Percentiles rank a stretch among this genome's conserved stretches.
Conservation (phyloP, 2,888 invertebrate genomes). For the Eupithecia subfuscata region DNA sequence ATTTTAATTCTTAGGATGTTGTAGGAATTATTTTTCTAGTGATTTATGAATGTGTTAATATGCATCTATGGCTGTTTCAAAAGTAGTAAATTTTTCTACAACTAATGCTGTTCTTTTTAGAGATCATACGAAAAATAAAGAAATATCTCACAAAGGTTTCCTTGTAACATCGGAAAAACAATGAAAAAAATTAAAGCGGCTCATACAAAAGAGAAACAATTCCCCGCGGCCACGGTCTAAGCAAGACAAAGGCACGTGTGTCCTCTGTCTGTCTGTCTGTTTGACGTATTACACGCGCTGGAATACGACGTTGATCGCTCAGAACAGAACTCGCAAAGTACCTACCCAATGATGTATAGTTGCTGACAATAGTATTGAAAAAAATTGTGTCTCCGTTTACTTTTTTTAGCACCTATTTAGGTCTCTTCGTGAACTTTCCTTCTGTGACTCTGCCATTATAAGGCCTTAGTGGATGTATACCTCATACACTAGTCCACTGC, state of each 20-base stretch:
- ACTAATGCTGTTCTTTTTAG: neutral
- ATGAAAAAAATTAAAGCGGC: slow-evolving; percentile 28
- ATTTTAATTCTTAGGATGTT: too few relatives aligned
- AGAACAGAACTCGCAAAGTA: neutral
- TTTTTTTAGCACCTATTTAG: neutral
- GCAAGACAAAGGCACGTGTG: slow-evolving; percentile 52
- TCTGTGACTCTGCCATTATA: neutral
- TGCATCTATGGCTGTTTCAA: too few relatives aligned
- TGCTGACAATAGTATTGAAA: neutral
- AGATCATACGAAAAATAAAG: neutral
- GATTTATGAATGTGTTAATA: too few relatives aligned
- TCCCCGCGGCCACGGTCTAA: slow-evolving; percentile 60
- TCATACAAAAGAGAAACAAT: slow-evolving; percentile 52
- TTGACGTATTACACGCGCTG: slow-evolving; percentile 29
- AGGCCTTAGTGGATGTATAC: neutral
- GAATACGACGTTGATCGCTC: slow-evolving; percentile 24
- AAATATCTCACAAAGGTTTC: neutral
- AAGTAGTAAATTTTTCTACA: too few relatives aligned
- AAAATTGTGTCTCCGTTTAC: neutral
- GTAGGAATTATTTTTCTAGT: too few relatives aligned
- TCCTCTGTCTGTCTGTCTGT: slow-evolving; percentile 29
- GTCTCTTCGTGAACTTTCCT: neutral
- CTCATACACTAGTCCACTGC: neutral
- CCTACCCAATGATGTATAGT: neutral
- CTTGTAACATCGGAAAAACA: slow-evolving; percentile 20